Evolutionary conservation across 2,888 invertebrate genomes (phyloP).

Genomic region (Caenorhabditis angaria): DNA sequence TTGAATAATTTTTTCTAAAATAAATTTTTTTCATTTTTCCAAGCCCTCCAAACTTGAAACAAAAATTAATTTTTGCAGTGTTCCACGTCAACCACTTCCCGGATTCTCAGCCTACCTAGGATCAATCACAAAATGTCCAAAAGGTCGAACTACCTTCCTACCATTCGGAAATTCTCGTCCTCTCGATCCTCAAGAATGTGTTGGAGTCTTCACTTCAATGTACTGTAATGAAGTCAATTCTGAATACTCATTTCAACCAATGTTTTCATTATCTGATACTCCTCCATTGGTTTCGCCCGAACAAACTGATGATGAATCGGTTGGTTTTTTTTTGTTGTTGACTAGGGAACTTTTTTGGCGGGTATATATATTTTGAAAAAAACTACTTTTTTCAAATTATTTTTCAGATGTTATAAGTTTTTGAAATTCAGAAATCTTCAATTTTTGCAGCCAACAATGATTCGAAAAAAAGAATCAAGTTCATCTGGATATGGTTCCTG

Average conservation of each 20-base stretch:
- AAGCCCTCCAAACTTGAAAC: not conserved
- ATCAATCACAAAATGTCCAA: conserved; percentile 18
- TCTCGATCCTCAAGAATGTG: conserved; percentile 28
- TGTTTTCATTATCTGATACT: conserved; percentile 35
- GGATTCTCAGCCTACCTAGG: conserved; percentile 37
- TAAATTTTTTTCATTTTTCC: not conserved
- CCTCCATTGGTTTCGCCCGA: conserved; percentile 39
- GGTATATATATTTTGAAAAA: no score
- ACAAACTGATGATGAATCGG: conserved; percentile 10
- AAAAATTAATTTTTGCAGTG: conserved; percentile 6
- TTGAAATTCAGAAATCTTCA: no score
- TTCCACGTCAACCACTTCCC: conserved; percentile 31
- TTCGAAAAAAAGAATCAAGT: conserved; percentile 42
- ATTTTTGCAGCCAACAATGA: conserved; percentile 27
- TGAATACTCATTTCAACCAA: conserved; percentile 39
- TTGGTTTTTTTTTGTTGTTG: no score
- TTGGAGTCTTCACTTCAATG: conserved; percentile 44
- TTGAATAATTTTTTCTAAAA: not conserved
- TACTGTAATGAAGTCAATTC: conserved; percentile 23
- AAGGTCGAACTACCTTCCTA: conserved; percentile 38
- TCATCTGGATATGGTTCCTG: conserved; percentile 54
- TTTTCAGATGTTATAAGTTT: no score
- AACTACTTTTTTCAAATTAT: no score
- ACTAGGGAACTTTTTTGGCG: no score
- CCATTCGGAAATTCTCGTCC: conserved; percentile 33